Base-by-base conservation (phyloP, 2,888 invertebrate species). In the Synergus umbraculus region DNA sequence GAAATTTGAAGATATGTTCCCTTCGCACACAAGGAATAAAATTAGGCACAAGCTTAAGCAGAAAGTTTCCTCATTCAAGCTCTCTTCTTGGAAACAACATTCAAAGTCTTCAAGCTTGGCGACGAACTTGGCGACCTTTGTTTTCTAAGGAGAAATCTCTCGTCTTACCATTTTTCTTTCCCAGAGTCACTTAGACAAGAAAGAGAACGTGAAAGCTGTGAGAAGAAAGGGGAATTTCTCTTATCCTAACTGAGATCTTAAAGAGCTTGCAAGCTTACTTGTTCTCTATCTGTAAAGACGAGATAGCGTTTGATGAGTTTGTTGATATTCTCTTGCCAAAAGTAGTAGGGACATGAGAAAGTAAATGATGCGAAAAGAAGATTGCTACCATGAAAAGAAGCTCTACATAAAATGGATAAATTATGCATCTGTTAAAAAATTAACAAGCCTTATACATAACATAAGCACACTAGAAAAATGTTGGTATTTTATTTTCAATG, bases 271-370 rank as follows among this genome's bases (percentile, higher is more conserved):
- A 60, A 22, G 18, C 43, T 76, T 60, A 58, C 76, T 63, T 76
- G 76, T 60, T 60, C 76, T 76, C 76, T 76, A 60, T 76, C 76
- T 60, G 58, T 43, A 63, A 60, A 76, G 76, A 60, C 43, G 37
- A 76, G 76, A 76, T 60, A 76, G 63, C 58, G 60, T 76, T 76
- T 76, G 76, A 76, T 76, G 76, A 76, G 76, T 76, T 76, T 76
- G 76, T 76, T 76, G 58, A 76, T 76, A 76, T 76, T 76, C 76
- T 37, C 76, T 37, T 76, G 41, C 46, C 18, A 41, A 65, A 29
- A 13, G 13, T 2, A 69, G 18, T 2, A 69, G 18, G 46, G 5
- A 44, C 15, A 44, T 18, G 2, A 44, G 43, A 29, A 9, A 13
- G 12, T 18, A 18, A 10, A 67, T 44, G 8, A 1, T 9, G 44